Conservation (phyloP, 2,888 invertebrate genomes). For the Crematogaster levior region DNA sequence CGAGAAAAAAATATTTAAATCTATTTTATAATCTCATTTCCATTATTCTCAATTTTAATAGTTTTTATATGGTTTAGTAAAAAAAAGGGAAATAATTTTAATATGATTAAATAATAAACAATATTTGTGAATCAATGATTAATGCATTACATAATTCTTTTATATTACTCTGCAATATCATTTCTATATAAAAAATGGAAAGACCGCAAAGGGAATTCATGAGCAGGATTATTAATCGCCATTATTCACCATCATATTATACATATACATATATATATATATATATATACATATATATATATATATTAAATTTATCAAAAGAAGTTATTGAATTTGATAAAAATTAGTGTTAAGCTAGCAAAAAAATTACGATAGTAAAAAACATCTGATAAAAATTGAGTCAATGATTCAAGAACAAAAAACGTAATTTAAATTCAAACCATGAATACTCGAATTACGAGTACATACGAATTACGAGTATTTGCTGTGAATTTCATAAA, state of each 20-base stretch:
- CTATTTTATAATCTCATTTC: constrained; percentile 2
- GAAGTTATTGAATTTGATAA: neutral
- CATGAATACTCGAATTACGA: neutral
- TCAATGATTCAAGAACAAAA: neutral
- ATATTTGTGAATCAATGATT: neutral
- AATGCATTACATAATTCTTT: constrained; percentile 7
- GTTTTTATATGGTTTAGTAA: constrained; percentile 1
- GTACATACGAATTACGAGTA: neutral
- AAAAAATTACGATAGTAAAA: neutral
- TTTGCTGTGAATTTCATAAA: neutral
- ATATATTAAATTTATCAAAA: too few species aligned
- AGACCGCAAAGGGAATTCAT: neutral
- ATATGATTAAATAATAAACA: neutral
- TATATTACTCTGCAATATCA: neutral
- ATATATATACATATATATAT: too few species aligned
- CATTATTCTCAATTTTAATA: constrained; percentile 12
- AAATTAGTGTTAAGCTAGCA: neutral
- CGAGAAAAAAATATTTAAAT: too few species aligned
- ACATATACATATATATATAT: too few species aligned
- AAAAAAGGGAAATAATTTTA: neutral
- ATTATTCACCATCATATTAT: constrained; percentile 2
- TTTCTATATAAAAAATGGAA: constrained; percentile 17
- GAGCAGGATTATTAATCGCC: neutral
- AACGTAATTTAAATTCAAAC: neutral
- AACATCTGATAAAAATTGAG: constrained; percentile 1